A percentile compares a stretch with the other conserved stretches of the same genome.
phyloP scores from a whole-genome alignment of 2,113 vertebrate genomes.

The Xenopus tropicalis region UCB_Xtro_10.0 CM004445.2:67796001-67796500 shows the following conservation, averaged over 20 bases:
- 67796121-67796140: too few relatives aligned
- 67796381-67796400: background rate
- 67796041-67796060: too few relatives aligned
- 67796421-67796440: conserved; percentile 3
- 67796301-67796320: background rate
- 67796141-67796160: too few relatives aligned
- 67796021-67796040: too few relatives aligned
- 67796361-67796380: background rate
- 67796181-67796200: background rate
- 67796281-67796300: background rate
- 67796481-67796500: conserved; percentile 1
- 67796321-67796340: background rate
- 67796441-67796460: conserved; percentile 1
- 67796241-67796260: background rate
- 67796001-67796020: too few relatives aligned
- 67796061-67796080: too few relatives aligned
- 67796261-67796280: background rate
- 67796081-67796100: too few relatives aligned
- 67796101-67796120: too few relatives aligned
- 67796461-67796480: background rate
- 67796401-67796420: conserved; percentile 4
- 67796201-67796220: background rate
- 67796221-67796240: background rate
- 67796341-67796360: background rate
- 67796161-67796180: too few relatives aligned